Conservation (phyloP, 2,888 invertebrate genomes). For the Achlya flavicornis region DNA sequence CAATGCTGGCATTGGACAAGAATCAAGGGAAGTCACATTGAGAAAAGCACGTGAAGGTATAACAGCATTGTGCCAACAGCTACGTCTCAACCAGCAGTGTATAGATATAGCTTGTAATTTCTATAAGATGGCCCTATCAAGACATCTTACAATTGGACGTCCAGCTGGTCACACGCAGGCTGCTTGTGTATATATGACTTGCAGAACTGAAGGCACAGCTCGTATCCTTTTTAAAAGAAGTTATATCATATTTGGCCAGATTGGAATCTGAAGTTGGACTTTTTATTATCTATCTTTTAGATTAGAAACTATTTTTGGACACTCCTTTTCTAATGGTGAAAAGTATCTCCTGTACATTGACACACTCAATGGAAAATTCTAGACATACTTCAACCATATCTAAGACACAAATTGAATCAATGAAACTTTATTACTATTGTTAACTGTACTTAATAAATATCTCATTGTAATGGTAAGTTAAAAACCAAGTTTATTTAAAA, state of each 20-base stretch:
- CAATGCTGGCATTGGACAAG: conserved; percentile 91
- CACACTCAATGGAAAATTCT: no score
- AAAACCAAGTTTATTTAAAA: no score
- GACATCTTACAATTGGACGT: conserved; percentile 95
- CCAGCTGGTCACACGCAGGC: conserved; percentile 96
- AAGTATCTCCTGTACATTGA: no score
- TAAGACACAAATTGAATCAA: no score
- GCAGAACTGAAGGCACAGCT: conserved; percentile 96
- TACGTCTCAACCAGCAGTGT: conserved; percentile 94
- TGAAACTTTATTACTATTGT: no score
- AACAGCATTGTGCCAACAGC: conserved; percentile 92
- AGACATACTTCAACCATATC: no score
- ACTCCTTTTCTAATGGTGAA: no score
- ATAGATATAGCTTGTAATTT: conserved; percentile 97
- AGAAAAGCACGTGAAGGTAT: conserved; percentile 94
- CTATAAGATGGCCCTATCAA: conserved; percentile 94
- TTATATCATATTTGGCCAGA: background rate
- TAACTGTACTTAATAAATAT: no score
- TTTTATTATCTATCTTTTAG: background rate
- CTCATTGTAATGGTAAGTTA: no score
- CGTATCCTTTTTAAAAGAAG: conserved; percentile 89
- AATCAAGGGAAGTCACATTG: conserved; percentile 96
- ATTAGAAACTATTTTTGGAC: no score
- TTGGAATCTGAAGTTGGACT: no score
- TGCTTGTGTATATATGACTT: conserved; percentile 98